A percentile compares a stretch with the other conserved stretches of the same genome.
Conservation (phyloP, 2,888 invertebrate genomes). For the Diaphora mendica region DNA sequence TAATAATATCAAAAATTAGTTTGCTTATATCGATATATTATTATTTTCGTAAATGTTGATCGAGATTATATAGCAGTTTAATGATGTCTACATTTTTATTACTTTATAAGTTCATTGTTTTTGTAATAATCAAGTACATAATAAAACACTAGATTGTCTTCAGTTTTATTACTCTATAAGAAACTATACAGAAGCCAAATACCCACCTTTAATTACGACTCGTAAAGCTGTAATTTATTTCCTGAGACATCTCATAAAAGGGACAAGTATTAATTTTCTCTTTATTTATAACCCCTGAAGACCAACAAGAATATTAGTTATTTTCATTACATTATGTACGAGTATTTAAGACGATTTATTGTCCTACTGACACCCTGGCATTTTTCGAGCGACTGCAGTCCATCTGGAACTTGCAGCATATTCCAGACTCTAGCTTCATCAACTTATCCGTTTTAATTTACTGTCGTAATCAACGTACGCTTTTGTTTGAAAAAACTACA, state of each 20-base stretch:
- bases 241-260: conserved; percentile 23
- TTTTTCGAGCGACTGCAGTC: neutral
- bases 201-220: conserved; percentile 47
- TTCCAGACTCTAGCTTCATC: no score
- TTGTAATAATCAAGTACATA: conserved; percentile 14
- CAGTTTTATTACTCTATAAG: conserved; percentile 48
- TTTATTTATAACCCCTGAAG: conserved; percentile 2
- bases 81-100: neutral
- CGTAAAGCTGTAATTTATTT: conserved; percentile 52
- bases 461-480: neutral
- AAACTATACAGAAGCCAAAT: conserved; percentile 48
- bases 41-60: neutral
- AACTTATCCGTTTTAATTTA: neutral
- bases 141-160: conserved; percentile 41
- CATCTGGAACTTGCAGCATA: neutral
- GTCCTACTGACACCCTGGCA: neutral
- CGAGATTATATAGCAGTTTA: neutral
- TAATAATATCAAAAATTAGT: neutral
- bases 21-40: neutral
- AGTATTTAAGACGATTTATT: neutral
- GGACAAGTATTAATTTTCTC: conserved; percentile 28
- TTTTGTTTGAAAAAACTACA: neutral
- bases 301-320: neutral
- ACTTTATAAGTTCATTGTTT: neutral
- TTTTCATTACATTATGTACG: neutral